A percentile compares a stretch with the other conserved stretches of the same genome.
Evolutionary conservation across 2,888 invertebrate genomes (phyloP).

Genomic region (Cecidostiba fungosa): DNA sequence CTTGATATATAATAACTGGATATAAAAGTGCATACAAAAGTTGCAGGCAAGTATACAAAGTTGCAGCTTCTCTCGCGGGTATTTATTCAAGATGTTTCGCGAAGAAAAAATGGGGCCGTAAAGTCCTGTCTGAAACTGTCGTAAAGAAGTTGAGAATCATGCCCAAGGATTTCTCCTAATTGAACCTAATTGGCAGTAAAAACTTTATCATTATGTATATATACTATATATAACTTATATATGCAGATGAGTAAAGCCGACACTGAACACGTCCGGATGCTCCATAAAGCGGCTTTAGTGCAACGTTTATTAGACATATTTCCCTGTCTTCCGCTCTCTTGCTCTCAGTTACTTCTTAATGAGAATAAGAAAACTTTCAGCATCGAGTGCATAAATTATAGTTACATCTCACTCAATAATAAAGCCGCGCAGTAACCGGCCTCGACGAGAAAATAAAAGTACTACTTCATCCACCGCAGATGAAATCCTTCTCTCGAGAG

Average conservation of each 20-base stretch:
- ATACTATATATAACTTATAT: not conserved
- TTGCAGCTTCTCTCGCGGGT: not conserved
- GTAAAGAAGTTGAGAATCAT: conserved; percentile 22
- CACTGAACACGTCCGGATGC: not conserved
- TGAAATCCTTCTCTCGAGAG: not conserved
- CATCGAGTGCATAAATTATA: not conserved
- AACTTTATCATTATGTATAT: conserved; percentile 16
- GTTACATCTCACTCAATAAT: no score
- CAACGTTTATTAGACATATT: not conserved
- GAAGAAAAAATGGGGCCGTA: not conserved
- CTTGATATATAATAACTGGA: not conserved
- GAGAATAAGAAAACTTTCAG: not conserved
- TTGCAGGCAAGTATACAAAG: not conserved
- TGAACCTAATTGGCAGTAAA: conserved; percentile 10
- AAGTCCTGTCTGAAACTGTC: not conserved
- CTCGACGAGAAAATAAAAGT: not conserved
- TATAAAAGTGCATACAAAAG: not conserved
- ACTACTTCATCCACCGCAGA: no score
- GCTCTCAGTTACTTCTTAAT: no score
- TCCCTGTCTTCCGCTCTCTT: not conserved
- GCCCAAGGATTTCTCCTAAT: not conserved
- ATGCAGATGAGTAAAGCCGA: no score
- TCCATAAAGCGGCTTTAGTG: not conserved
- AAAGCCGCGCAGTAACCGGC: no score
- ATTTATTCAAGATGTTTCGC: conserved; percentile 23